These are phyloP conservation scores for Agrotis exclamationis DNA, from an alignment of 2,888 invertebrate species.

Conservation along the genomic window DNA sequence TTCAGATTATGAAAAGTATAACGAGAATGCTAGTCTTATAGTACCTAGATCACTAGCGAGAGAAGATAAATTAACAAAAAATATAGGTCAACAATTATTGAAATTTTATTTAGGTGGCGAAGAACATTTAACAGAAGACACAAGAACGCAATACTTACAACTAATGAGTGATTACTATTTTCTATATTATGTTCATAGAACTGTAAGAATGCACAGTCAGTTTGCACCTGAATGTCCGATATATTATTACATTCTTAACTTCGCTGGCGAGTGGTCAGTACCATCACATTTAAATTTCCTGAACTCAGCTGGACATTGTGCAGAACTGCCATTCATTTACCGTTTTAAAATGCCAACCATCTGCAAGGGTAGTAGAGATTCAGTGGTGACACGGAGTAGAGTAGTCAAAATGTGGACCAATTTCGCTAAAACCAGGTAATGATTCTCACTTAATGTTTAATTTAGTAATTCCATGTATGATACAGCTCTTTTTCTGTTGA, in stretches of 20 bases:
- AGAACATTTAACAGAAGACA: constrained; percentile 77
- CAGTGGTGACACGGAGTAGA: constrained; percentile 79
- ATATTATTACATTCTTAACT: constrained; percentile 84
- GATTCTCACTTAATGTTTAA: background rate
- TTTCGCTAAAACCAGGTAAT: constrained; percentile 89
- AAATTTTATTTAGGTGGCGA: constrained; percentile 83
- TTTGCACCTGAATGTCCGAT: constrained; percentile 79
- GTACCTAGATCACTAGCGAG: constrained; percentile 80
- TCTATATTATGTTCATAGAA: constrained; percentile 83
- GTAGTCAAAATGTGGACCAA: constrained; percentile 88
- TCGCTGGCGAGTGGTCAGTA: constrained; percentile 82
- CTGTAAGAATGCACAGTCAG: constrained; percentile 80
- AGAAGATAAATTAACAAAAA: constrained; percentile 73
- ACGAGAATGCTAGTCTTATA: constrained; percentile 77
- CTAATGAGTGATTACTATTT: constrained; percentile 85
- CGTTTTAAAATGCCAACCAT: constrained; percentile 72
- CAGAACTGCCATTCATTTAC: constrained; percentile 85
- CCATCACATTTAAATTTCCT: constrained; percentile 75
- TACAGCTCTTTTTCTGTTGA: background rate
- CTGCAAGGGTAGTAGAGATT: constrained; percentile 82
- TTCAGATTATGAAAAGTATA: constrained; percentile 80
- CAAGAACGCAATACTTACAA: constrained; percentile 82
- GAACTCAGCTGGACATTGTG: constrained; percentile 81
- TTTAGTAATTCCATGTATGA: background rate
- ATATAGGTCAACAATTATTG: constrained; percentile 80